Evolutionary conservation across 2,797 vertebrate genomes (phyloP).

Genomic region (Anniella stebbinsi): DNA sequence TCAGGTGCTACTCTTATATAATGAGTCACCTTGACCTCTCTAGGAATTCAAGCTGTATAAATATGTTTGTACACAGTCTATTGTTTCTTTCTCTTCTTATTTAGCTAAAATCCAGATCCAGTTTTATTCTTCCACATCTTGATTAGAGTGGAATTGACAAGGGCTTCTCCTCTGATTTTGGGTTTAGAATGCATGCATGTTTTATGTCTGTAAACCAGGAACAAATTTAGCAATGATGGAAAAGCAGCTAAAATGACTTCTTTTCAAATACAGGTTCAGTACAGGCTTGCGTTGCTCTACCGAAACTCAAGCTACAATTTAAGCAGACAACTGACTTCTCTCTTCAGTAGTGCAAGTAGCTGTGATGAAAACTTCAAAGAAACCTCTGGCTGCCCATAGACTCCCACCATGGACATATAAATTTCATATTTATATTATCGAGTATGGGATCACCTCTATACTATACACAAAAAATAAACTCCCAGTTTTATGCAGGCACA

Average conservation of each 20-base stretch:
- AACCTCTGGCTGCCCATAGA: background rate
- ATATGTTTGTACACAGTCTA: background rate
- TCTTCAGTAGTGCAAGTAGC: background rate
- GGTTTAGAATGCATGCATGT: background rate
- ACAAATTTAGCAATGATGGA: background rate
- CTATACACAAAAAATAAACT: background rate
- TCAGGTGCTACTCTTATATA: background rate
- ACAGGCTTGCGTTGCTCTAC: background rate
- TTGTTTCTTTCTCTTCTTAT: background rate
- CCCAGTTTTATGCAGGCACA: background rate
- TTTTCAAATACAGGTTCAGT: background rate
- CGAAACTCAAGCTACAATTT: background rate
- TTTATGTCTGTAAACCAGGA: background rate
- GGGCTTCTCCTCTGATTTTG: background rate
- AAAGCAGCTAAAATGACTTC: background rate
- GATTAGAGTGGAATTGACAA: background rate
- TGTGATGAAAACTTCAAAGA: background rate
- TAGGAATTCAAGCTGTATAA: background rate
- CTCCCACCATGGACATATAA: background rate
- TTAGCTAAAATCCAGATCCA: background rate
- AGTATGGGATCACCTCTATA: background rate
- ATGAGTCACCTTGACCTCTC: background rate
- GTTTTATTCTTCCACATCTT: background rate
- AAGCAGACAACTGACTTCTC: background rate
- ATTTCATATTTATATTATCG: background rate